These are phyloP conservation scores for Planiliza haematocheilus DNA, from an alignment of 2,113 vertebrate genomes.

Conservation along the genomic window DNA sequence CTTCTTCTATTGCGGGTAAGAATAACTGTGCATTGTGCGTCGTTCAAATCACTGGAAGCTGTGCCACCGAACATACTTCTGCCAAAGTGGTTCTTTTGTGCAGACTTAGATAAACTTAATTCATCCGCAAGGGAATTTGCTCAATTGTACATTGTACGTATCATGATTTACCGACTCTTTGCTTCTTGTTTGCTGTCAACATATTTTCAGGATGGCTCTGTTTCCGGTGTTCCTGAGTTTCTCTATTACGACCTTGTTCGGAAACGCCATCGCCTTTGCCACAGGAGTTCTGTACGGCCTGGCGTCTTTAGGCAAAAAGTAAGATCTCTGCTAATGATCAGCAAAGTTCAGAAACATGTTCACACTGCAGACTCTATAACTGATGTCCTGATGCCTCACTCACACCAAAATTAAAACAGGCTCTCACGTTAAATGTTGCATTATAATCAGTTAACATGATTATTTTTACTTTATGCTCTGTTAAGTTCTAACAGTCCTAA, in stretches of 20 bases:
- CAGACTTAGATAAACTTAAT: too few relatives aligned
- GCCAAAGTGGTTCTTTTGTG: too few relatives aligned
- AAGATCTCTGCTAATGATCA: slow-evolving; percentile 37
- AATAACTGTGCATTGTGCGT: not conserved
- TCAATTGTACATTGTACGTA: too few relatives aligned
- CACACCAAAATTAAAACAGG: slow-evolving; percentile 42
- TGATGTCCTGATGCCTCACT: slow-evolving; percentile 23
- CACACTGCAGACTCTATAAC: slow-evolving; percentile 3
- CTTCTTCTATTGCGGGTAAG: slow-evolving; percentile 95
- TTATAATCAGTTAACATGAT: slow-evolving; percentile 39
- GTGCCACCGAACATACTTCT: too few relatives aligned
- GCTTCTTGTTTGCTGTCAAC: not conserved
- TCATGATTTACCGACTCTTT: slow-evolving; percentile 27
- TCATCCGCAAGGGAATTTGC: too few relatives aligned
- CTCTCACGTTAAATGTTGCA: slow-evolving; percentile 41
- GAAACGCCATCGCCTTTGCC: slow-evolving; percentile 93
- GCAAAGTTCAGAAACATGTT: not conserved
- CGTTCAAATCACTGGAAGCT: not conserved
- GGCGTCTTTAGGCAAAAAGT: slow-evolving; percentile 95
- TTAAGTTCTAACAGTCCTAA: slow-evolving; percentile 35
- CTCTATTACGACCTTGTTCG: slow-evolving; percentile 92
- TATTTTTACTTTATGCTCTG: slow-evolving; percentile 14
- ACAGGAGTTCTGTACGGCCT: slow-evolving; percentile 95
- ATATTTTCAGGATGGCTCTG: slow-evolving; percentile 89
- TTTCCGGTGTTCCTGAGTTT: slow-evolving; percentile 90